These are phyloP conservation scores for Gadopsis bispinosus DNA, from an alignment of 2,797 vertebrate genomes.

Conservation along the genomic window DNA sequence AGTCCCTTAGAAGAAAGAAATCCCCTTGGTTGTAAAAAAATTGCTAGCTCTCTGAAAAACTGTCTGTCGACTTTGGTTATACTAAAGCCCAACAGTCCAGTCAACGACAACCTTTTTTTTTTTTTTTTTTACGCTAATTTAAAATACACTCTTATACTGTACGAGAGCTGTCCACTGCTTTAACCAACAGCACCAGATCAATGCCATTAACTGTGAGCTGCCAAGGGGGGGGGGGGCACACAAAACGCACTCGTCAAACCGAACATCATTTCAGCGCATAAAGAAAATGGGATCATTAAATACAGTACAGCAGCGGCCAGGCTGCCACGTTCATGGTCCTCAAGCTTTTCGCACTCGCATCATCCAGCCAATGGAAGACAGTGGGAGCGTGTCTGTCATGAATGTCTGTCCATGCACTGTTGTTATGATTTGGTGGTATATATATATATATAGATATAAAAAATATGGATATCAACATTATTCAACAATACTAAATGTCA, in stretches of 20 bases:
- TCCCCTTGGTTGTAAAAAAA: not conserved
- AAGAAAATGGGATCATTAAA: not conserved
- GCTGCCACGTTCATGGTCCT: conserved; percentile 33
- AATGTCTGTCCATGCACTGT: conserved; percentile 51
- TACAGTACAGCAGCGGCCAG: not conserved
- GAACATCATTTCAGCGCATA: conserved; percentile 5
- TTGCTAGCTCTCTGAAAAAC: conserved; percentile 31
- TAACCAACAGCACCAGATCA: conserved; percentile 10
- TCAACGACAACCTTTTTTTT: conserved; percentile 28
- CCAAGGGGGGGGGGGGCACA: not conserved
- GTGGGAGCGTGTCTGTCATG: conserved; percentile 17
- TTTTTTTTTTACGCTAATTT: no score
- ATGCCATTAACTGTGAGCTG: conserved; percentile 1
- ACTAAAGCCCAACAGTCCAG: conserved; percentile 44
- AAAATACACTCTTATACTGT: not conserved
- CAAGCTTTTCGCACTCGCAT: conserved; percentile 38
- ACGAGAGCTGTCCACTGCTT: not conserved
- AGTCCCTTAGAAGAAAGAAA: not conserved
- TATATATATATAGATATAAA: conserved; percentile 5
- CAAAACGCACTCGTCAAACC: not conserved
- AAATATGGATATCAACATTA: conserved; percentile 52
- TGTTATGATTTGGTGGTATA: conserved; percentile 63
- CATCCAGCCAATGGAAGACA: conserved; percentile 42
- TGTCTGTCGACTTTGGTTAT: conserved; percentile 68
- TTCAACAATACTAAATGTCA: conserved; percentile 67